Conservation (phyloP, 2,888 invertebrate species). For the Melieria picta region DNA sequence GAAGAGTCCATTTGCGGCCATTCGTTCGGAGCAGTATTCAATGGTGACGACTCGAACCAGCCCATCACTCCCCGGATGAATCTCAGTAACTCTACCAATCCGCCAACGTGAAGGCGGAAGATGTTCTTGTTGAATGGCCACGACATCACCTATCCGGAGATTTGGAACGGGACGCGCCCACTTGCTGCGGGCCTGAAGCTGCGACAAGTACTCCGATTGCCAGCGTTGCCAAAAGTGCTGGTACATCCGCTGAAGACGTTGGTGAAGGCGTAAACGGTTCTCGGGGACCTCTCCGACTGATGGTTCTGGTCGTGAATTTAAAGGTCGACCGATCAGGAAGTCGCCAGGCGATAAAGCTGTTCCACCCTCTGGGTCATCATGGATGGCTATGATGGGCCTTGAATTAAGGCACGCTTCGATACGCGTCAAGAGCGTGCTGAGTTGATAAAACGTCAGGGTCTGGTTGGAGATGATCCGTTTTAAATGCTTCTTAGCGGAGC, state of each 20-base stretch:
- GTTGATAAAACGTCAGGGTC: constrained; percentile 24
- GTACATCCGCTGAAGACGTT: constrained; percentile 14
- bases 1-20: neutral
- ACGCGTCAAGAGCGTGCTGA: constrained; percentile 29
- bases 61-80: constrained; percentile 9
- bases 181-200: constrained; percentile 13
- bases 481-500: constrained; percentile 32
- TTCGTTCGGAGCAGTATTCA: neutral
- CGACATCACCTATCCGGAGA: constrained; percentile 30
- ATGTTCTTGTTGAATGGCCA: constrained; percentile 1
- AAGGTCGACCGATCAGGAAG: constrained; percentile 34
- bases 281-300: constrained; percentile 30
- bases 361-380: constrained; percentile 37
- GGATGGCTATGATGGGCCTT: constrained; percentile 22
- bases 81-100: neutral
- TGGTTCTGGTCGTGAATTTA: too few species aligned
- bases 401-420: constrained; percentile 32
- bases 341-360: constrained; percentile 36
- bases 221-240: constrained; percentile 17
- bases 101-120: constrained; percentile 10
- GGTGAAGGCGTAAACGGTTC: constrained; percentile 4
- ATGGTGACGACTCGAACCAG: neutral
- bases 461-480: constrained; percentile 23
- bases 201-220: constrained; percentile 11
- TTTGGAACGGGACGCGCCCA: constrained; percentile 25